A percentile compares a stretch with the other conserved stretches of the same genome.
Conservation (phyloP, 2,888 invertebrate species). For the Oligia strigilis region DNA sequence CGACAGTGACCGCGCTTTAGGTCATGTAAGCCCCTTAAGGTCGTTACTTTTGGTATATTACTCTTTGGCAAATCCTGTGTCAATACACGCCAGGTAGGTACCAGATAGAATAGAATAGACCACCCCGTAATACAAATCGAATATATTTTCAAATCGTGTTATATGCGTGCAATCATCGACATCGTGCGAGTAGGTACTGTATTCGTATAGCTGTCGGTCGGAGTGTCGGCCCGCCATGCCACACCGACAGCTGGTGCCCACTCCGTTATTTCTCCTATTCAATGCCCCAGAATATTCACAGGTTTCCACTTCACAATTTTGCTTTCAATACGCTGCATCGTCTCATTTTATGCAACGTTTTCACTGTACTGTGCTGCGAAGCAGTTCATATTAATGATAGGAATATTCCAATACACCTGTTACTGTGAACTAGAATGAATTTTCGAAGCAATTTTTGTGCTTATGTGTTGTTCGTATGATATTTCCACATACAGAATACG, state of each 20-base stretch:
- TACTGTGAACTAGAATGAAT: slow-evolving; percentile 54
- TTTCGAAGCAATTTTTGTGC: slow-evolving; percentile 44
- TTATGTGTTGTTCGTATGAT: slow-evolving; percentile 8
- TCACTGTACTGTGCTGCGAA: slow-evolving; percentile 65
- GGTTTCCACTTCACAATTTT: slow-evolving; percentile 79
- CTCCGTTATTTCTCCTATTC: slow-evolving; percentile 78
- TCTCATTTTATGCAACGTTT: slow-evolving; percentile 78
- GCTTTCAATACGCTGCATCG: slow-evolving; percentile 76
- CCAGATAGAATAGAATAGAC: too few species aligned
- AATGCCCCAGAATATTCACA: slow-evolving; percentile 79
- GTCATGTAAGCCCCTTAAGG: too few species aligned
- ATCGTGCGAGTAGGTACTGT: slow-evolving; percentile 7
- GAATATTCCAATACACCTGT: slow-evolving; percentile 72
- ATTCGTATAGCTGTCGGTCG: slow-evolving; percentile 5
- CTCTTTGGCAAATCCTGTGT: neutral
- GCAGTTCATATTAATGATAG: slow-evolving; percentile 69
- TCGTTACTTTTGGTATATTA: neutral
- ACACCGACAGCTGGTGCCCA: slow-evolving; percentile 68
- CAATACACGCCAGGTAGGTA: neutral
- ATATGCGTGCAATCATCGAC: slow-evolving; percentile 26
- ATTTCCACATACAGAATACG: neutral
- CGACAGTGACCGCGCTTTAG: too few species aligned
- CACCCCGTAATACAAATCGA: slow-evolving; percentile 8
- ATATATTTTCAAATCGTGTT: slow-evolving; percentile 23
- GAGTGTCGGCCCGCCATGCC: slow-evolving; percentile 34